Evolutionary conservation across 2,113 vertebrate species (phyloP).

Genomic region (Chloropsis hardwickii): DNA sequence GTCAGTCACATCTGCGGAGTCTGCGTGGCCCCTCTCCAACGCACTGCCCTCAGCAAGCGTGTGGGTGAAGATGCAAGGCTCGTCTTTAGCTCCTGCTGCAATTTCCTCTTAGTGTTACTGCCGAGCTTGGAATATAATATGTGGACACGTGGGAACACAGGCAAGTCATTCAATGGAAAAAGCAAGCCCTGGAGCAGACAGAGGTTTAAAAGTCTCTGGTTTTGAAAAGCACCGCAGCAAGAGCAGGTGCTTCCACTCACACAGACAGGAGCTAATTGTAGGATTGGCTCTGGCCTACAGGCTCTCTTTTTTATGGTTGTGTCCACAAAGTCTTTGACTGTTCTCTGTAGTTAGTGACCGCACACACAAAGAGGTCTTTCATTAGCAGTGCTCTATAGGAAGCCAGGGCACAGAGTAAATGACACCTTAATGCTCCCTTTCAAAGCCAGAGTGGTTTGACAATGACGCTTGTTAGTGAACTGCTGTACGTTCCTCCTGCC

Average conservation of each 20-base stretch:
- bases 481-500: background rate
- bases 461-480: conserved; percentile 54
- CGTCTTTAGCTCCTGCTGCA: background rate
- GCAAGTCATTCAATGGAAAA: conserved; percentile 10
- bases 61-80: background rate
- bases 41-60: rapidly evolving
- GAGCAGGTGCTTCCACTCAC: conserved; percentile 62
- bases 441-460: conserved; percentile 65
- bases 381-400: conserved; percentile 60
- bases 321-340: conserved; percentile 51
- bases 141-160: background rate
- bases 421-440: conserved; percentile 76
- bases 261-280: conserved; percentile 65
- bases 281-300: conserved; percentile 45
- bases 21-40: background rate
- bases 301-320: conserved; percentile 43
- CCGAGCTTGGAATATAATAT: rapidly evolving
- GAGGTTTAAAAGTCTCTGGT: background rate
- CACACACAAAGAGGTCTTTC: conserved; percentile 74
- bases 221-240: conserved; percentile 36
- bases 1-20: background rate
- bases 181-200: background rate
- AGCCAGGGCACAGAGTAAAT: conserved; percentile 68
- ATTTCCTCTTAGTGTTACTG: background rate
- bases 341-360: conserved; percentile 57